Base-by-base conservation (phyloP, 1,140 invertebrate genomes). In the Tetraneura akinire region DNA sequence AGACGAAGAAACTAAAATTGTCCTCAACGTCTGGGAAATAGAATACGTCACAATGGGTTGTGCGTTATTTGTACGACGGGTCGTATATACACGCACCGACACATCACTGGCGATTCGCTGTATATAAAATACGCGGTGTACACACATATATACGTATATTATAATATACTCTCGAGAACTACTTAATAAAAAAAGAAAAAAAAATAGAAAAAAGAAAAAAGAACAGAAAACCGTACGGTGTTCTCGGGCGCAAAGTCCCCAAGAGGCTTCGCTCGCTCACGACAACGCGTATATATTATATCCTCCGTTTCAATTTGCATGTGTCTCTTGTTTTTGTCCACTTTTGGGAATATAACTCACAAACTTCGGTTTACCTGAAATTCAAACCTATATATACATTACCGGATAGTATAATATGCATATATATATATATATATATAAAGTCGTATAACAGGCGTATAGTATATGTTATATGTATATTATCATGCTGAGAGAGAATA, bases 341-440 rank as follows among this genome's bases (percentile, higher is more conserved):
- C 74, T 78, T 78, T 42, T 78, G 74, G 74, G 74, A 78, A 78
- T 78, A 78, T 78, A 78, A 78, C 74, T 78, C 74, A 78, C 74
- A 78, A 78, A 78, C 37, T 78, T 78, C 74, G 74, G 74, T 78
- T 78, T 78, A 78, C 74, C 74, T 78, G 74, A 78, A 78, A 78
- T 78, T 32, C 74, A 60, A 55, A 78, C 37, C 55, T 78, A 45
- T 6, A 49, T 53, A 14, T n/a, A n/a, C n/a, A 13, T 23, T 26
- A 49, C 26, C 26, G 16, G 5, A 16, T 21, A 71, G 5, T 26
- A 21, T 23, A 23, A 42, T 42, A 1, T 9, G 3, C 11, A 11
- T 42, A 9, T 64, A 10, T 62, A 1, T 26, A 26, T 29, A 60
- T 60, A 16, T 60, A 29, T 60, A 29, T 13, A 13, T 10, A n/a